These are phyloP conservation scores for Acanthisitta chloris DNA, from an alignment of 2,113 vertebrate genomes.

Conservation along the genomic window DNA sequence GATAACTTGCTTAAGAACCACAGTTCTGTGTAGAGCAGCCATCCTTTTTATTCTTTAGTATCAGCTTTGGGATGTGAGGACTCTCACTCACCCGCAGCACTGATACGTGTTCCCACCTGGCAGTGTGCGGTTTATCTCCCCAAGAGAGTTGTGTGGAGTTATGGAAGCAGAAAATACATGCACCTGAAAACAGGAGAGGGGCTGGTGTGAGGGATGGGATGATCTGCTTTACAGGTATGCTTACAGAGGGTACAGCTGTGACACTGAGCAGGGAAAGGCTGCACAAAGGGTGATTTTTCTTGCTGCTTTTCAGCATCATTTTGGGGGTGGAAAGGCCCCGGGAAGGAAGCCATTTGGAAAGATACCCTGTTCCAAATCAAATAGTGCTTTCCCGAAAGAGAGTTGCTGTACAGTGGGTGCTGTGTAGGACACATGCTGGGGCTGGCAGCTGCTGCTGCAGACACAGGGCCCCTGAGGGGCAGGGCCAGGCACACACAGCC, in stretches of 20 bases:
- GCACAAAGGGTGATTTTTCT: not conserved
- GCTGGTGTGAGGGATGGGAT: not conserved
- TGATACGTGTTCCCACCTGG: not conserved
- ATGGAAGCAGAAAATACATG: not conserved
- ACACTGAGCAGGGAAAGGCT: not conserved
- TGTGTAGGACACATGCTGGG: not conserved
- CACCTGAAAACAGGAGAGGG: not conserved
- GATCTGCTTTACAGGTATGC: not conserved
- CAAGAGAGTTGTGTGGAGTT: not conserved
- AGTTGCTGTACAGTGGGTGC: not conserved
- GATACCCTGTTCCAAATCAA: not conserved
- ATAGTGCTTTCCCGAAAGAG: not conserved
- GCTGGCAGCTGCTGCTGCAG: not conserved
- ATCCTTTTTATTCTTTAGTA: not conserved
- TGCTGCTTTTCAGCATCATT: not conserved
- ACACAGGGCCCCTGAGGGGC: not conserved
- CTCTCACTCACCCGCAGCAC: not conserved
- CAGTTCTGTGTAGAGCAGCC: not conserved
- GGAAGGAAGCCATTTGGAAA: not conserved
- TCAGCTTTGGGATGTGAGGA: not conserved
- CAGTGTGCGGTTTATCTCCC: not conserved
- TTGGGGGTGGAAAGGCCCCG: not conserved
- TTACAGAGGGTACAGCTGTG: not conserved
- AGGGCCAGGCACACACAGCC: not conserved
- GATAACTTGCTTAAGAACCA: not conserved